Percentiles rank a stretch among this genome's conserved stretches.
Conservation (phyloP, 2,888 invertebrate genomes). For the Corbicula japonica region DNA sequence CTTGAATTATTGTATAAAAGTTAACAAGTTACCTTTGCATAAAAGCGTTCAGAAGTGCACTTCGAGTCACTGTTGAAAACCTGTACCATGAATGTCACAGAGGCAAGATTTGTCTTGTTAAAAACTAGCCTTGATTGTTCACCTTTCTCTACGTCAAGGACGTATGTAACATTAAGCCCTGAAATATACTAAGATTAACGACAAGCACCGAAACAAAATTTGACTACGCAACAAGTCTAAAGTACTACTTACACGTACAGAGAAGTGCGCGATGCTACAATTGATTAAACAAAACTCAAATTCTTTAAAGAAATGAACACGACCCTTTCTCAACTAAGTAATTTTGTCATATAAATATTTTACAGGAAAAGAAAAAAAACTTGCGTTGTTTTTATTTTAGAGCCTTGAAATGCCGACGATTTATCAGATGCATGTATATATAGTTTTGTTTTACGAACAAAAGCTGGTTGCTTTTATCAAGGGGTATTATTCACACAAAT, state of each 20-base stretch:
- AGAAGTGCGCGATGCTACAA: background rate
- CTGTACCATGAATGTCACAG: background rate
- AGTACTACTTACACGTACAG: background rate
- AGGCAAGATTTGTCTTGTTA: background rate
- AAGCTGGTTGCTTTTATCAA: too few relatives aligned
- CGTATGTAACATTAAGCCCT: conserved; percentile 36
- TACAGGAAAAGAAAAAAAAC: too few relatives aligned
- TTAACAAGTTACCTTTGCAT: background rate
- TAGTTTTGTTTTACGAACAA: too few relatives aligned
- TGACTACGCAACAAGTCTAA: background rate
- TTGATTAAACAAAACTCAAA: background rate
- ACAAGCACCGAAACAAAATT: background rate
- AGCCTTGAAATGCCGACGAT: too few relatives aligned
- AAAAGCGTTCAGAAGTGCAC: background rate
- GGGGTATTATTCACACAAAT: too few relatives aligned
- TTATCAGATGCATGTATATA: too few relatives aligned
- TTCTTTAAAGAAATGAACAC: too few relatives aligned
- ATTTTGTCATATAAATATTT: too few relatives aligned
- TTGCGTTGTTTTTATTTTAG: too few relatives aligned
- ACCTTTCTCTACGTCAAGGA: conserved; percentile 19
- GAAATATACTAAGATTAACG: background rate
- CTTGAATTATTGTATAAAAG: background rate
- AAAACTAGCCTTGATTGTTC: conserved; percentile 25
- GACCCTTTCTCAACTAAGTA: too few relatives aligned
- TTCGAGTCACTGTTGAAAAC: background rate